Conservation (phyloP, 1,140 invertebrate species). For the Hycleus cichorii region DNA sequence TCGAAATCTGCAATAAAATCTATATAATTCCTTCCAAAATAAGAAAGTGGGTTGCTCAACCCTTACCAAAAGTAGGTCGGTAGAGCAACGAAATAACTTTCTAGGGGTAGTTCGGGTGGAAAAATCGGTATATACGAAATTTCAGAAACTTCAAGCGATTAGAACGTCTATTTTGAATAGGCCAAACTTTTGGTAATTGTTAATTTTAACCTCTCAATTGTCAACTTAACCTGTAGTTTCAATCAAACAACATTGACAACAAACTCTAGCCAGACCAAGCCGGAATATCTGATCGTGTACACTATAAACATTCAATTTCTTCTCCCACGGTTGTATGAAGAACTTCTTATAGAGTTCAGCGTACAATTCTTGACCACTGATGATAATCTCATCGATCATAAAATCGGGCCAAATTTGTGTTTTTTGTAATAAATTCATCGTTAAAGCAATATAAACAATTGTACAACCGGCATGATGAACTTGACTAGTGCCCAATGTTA, state of each 20-base stretch:
- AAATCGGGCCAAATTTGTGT: slow-evolving; percentile 41
- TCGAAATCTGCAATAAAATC: too few species aligned
- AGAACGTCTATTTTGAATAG: too few species aligned
- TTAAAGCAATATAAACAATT: slow-evolving; percentile 39
- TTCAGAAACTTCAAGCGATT: too few species aligned
- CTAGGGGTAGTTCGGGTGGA: too few species aligned
- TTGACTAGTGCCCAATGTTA: slow-evolving; percentile 8
- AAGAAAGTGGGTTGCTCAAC: too few species aligned
- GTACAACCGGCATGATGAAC: slow-evolving; percentile 38
- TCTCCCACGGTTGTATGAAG: slow-evolving; percentile 42
- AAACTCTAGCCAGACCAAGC: slow-evolving; percentile 37
- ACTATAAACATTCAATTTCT: slow-evolving; percentile 39
- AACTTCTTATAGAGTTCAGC: slow-evolving; percentile 27
- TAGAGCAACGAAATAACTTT: too few species aligned
- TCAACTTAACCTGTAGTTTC: slow-evolving; percentile 30
- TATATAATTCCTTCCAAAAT: too few species aligned
- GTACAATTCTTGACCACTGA: slow-evolving; percentile 22
- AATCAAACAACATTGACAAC: slow-evolving; percentile 40
- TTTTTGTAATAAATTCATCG: slow-evolving; percentile 40
- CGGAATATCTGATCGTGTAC: slow-evolving; percentile 31
- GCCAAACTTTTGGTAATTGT: too few species aligned
- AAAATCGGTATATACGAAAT: too few species aligned
- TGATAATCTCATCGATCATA: slow-evolving; percentile 43
- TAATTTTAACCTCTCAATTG: too few species aligned
- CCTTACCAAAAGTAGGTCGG: too few species aligned